Evolutionary conservation across 2,113 vertebrate genomes (phyloP), one percentile per base, ranked within the genome.

Genomic region (Piliocolobus tephrosceles): DNA sequence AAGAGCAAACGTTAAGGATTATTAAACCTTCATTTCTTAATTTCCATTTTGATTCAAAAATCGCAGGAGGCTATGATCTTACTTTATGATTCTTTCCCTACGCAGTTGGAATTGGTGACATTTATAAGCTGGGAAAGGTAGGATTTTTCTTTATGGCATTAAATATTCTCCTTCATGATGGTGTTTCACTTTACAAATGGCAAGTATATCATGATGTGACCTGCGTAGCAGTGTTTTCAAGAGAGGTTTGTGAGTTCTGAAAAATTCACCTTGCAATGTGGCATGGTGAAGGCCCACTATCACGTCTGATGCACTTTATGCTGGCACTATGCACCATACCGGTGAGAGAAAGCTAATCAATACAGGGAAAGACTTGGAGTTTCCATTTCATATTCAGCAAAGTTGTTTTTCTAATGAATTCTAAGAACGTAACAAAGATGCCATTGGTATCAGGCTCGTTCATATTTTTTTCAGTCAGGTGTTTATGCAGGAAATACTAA

Each of bases 31-130:
- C 7, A 0, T 76, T 98, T 96, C 87, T 90, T 97, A 75, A 88
- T 97, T 98, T 98, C 86, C 35, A 86, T 96, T 98, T 95, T 91
- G 88, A 97, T 97, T 97, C 32, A 95, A 98, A 97, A 94, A 78
- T 82, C 81, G 76, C 40, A 87, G 70, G 35, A 52, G 66, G 70
- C 32, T 43, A 17, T 91, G 61, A 95, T 79, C 89, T 97, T 43
- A 95, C 84, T 96, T 97, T 97, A 91, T 43, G 25, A 86, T 89
- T 78, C 85, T 10, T 85, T 79, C n/a, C 66, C 78, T 16, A 8
- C 52, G 40, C 45, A 82, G 70, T 40, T 88, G 40, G 45, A 96
- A 94, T 83, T 84, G 61, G 64, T 88, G 94, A 82, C 6, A 45
- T 92, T 98, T 98, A 93, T 93, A 92, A 95, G 79, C 89, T 93